Percentiles rank a stretch among this genome's conserved stretches.
Conservation (phyloP, 2,888 invertebrate species). For the Zonitis immaculata region DNA sequence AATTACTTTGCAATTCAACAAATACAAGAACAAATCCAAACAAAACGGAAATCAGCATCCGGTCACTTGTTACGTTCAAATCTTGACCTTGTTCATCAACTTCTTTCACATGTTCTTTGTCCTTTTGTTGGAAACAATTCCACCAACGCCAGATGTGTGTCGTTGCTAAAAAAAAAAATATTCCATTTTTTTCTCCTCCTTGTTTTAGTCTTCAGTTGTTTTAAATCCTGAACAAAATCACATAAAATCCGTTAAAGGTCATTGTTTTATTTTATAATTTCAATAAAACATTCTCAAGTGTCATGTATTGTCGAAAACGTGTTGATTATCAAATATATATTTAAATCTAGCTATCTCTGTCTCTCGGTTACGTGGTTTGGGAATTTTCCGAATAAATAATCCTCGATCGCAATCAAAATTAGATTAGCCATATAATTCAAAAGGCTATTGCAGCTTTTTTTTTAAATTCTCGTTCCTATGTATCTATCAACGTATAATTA, state of each 20-base stretch:
- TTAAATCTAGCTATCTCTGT: not conserved
- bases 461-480: too few species aligned
- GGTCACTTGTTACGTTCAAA: conserved; percentile 18
- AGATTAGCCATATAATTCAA: not conserved
- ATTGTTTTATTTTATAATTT: conserved; percentile 2
- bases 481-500: not conserved
- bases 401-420: not conserved
- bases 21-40: too few species aligned
- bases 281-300: conserved; percentile 2
- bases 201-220: not conserved
- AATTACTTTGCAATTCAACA: conserved; percentile 6
- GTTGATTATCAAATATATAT: not conserved
- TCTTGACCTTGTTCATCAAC: not conserved
- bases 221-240: not conserved
- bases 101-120: not conserved
- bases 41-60: conserved; percentile 29
- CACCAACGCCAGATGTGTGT: not conserved
- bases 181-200: too few species aligned
- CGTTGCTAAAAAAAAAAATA: not conserved
- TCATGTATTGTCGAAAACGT: not conserved
- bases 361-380: not conserved
- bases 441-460: not conserved
- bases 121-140: not conserved
- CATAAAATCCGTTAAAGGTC: conserved; percentile 3
- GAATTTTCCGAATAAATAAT: not conserved